Evolutionary conservation across 2,888 invertebrate species (phyloP).

Genomic region (Caenorhabditis panamensis): DNA sequence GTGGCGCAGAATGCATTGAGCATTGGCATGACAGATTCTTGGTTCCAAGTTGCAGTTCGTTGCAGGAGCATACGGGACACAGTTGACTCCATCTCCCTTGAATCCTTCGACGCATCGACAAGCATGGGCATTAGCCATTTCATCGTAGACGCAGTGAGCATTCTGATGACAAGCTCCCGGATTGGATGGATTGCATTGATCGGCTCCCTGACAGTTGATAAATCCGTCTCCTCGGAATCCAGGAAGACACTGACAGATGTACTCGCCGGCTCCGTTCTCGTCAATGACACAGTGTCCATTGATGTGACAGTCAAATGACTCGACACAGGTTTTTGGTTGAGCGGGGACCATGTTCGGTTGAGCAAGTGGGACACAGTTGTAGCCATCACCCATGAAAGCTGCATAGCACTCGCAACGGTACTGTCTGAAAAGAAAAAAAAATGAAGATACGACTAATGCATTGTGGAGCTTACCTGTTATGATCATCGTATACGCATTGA

Average conservation of each 20-base stretch:
- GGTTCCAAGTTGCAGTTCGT: conserved; percentile 72
- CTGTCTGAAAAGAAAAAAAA: conserved; percentile 31
- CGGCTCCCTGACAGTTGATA: conserved; percentile 54
- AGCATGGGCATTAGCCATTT: conserved; percentile 80
- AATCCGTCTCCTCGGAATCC: conserved; percentile 83
- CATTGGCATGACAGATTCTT: conserved; percentile 87
- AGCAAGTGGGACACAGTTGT: conserved; percentile 66
- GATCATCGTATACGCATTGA: conserved; percentile 83
- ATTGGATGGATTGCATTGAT: conserved; percentile 75
- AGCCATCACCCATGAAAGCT: conserved; percentile 82
- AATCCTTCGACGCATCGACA: conserved; percentile 84
- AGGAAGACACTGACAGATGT: conserved; percentile 82
- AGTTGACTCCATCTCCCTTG: conserved; percentile 72
- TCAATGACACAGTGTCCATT: conserved; percentile 82
- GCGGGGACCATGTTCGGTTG: conserved; percentile 54
- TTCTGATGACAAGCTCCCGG: conserved; percentile 75
- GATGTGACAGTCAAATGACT: conserved; percentile 82
- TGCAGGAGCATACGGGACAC: conserved; percentile 69
- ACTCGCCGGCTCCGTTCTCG: conserved; percentile 79
- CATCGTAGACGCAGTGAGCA: conserved; percentile 81
- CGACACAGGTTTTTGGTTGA: conserved; percentile 78
- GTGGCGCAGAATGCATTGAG: conserved; percentile 82
- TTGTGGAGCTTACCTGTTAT: conserved; percentile 45
- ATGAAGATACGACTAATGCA: neutral
- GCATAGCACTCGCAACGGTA: conserved; percentile 74